Evolutionary conservation across 1,140 invertebrate genomes (phyloP).

Genomic region (Wiebesia pumilae): DNA sequence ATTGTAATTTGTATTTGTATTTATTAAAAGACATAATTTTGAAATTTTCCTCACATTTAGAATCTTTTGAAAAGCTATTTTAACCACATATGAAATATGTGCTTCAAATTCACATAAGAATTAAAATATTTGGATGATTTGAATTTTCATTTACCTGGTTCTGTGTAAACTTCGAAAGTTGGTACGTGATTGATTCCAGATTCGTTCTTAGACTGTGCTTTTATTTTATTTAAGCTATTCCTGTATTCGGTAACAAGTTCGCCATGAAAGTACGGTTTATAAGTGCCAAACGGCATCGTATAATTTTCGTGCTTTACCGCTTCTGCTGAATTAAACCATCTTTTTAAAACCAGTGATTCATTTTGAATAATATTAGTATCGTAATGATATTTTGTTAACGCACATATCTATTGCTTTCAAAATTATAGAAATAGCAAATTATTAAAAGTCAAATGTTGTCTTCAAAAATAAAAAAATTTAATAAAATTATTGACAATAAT

Average conservation of each 20-base stretch:
- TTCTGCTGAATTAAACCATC: neutral
- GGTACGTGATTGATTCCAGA: conserved; percentile 48
- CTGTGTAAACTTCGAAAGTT: conserved; percentile 60
- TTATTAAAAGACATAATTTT: no score
- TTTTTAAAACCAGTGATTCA: neutral
- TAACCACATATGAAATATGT: no score
- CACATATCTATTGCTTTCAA: no score
- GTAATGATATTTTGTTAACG: no score
- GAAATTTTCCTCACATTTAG: no score
- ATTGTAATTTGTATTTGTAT: no score
- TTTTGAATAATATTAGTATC: neutral
- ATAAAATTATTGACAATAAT: no score
- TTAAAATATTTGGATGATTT: neutral
- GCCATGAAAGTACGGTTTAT: conserved; percentile 63
- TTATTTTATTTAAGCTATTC: conserved; percentile 62
- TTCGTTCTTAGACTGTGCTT: conserved; percentile 56
- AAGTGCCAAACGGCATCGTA: conserved; percentile 64
- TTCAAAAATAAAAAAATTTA: neutral
- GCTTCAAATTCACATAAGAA: no score
- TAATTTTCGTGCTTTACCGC: conserved; percentile 57
- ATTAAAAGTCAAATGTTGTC: neutral
- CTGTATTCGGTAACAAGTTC: conserved; percentile 63
- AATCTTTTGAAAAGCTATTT: no score
- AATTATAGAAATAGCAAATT: no score
- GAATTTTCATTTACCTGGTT: conserved; percentile 61